Base-by-base conservation (phyloP, 2,113 vertebrate species). In the Chamaetylas fuelleborni region DNA sequence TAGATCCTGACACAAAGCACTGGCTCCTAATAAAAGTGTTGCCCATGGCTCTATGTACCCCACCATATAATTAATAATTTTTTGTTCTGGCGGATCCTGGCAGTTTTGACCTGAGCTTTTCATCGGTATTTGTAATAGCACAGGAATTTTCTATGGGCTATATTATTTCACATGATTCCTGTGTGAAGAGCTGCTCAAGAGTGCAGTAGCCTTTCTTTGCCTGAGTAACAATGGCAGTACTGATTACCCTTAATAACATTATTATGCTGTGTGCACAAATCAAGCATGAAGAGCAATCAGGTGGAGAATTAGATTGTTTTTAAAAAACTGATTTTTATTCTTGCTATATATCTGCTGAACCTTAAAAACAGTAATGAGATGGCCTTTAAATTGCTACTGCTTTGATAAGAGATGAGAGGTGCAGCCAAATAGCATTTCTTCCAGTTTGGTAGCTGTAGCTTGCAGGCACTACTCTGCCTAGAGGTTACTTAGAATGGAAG, bases 231-330 rank as follows among this genome's bases (percentile, higher is more conserved):
- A 74, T 60, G 56, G 80, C 80, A 88, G 58, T 86, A 81, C 93
- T 92, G 93, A 97, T 95, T 91, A 93, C 54, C 71, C 56, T 87
- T 93, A 95, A 94, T 86, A 90, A 96, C 8, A 14, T 93, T 92
- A 88, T 94, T 88, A 79, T 87, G 81, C 69, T 94, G 25, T 54
- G 40, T 67, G 81, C 91, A 95, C 64, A 95, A 96, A 95, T 95
- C 71, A 93, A 56, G 80, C 85, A 81, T 12, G 2, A 93, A 90
- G 82, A 96, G 91, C 94, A 95, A 90, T 94, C 93, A 88, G 51
- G 79, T 96, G 73, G 85, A 94, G 81, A 86, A 96, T 96, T 90
- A 92, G 87, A 94, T 88, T 92, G 71, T 85, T 96, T 94, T 17
- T 9, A 67, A 90, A 89, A 76, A 77, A 23, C 5, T 65, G 13